Evolutionary conservation across 2,113 vertebrate species (phyloP), one percentile per base, ranked within the genome.

Genomic region (Podarcis cretensis): DNA sequence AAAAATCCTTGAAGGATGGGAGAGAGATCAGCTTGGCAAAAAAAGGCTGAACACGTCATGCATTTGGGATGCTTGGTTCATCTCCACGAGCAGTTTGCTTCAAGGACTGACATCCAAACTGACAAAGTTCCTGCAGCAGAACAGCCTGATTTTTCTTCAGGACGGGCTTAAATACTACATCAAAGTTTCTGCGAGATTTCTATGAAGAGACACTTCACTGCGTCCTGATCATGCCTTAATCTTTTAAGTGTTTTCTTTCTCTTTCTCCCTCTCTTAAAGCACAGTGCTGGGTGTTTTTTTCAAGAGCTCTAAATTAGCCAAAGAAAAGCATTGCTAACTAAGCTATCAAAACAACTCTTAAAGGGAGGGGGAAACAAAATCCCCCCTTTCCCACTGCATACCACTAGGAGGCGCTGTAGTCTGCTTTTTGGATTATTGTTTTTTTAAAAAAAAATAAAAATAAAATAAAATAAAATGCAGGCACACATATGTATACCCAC

Each of bases 361-460:
- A 68, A 48, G 1, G 16, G 57, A 9, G 48, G 77, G 40, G 20
- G 18, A 6, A 48, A 59, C 30, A 57, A 69, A 63, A 32, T 18
- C 3, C 7, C 57, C 14, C 13, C 81, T 87, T 86, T 75, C 3
- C 27, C 3, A 2, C 6, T 1, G 0, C 71, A 88, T 95, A 81
- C 96, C 97, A 98, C 97, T 94, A 96, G 97, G 97, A 97, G 97
- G 97, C 95, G 93, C 96, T 97, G 97, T 96, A 95, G 97, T 93
- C 97, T 96, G 96, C 95, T 87, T 97, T 97, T 96, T 98, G 93
- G 82, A 90, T 54, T 43, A 10, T 57, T 87, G 82, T 86, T 86
- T 93, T 90, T 85, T 92, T 88, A 91, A 81, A 92, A 89, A 91
- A 43, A 8, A n/a, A n/a, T n/a, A n/a, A 43, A 84, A 73, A 37